Evolutionary conservation across 2,888 invertebrate genomes (phyloP).

Genomic region (Troides oblongomaculatus): DNA sequence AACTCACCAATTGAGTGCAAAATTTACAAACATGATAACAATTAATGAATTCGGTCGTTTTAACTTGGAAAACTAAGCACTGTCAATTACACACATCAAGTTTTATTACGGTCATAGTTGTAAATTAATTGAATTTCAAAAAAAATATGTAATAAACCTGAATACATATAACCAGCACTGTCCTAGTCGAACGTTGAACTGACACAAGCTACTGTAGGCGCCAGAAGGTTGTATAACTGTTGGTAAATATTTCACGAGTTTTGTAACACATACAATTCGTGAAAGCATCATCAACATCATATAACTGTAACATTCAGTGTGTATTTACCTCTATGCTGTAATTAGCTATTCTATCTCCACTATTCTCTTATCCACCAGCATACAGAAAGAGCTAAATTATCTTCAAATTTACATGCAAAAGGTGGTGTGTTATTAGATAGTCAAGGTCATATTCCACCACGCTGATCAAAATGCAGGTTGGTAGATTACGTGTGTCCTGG

Average conservation of each 20-base stretch:
- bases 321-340: too few species aligned
- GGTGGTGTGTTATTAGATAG: too few species aligned
- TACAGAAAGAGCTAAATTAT: too few species aligned
- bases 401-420: too few species aligned
- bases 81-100: conserved; percentile 3
- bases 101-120: conserved; percentile 13
- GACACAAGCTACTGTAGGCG: conserved; percentile 53
- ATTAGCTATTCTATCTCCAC: too few species aligned
- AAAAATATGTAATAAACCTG: conserved; percentile 3
- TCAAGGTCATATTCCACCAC: too few species aligned
- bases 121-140: conserved; percentile 3
- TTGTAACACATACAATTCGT: conserved; percentile 20
- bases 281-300: too few species aligned
- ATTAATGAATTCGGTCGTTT: conserved; percentile 1
- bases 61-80: background rate
- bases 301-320: too few species aligned
- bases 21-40: conserved; percentile 9
- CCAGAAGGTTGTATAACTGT: conserved; percentile 49
- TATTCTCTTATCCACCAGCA: too few species aligned
- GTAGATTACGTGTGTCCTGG: too few species aligned
- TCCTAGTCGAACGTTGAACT: conserved; percentile 47
- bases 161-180: conserved; percentile 41
- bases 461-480: too few species aligned
- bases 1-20: conserved; percentile 19
- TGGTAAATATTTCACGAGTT: conserved; percentile 43